Base-by-base conservation (phyloP, 2,113 vertebrate species). In the Xiphophorus maculatus region DNA sequence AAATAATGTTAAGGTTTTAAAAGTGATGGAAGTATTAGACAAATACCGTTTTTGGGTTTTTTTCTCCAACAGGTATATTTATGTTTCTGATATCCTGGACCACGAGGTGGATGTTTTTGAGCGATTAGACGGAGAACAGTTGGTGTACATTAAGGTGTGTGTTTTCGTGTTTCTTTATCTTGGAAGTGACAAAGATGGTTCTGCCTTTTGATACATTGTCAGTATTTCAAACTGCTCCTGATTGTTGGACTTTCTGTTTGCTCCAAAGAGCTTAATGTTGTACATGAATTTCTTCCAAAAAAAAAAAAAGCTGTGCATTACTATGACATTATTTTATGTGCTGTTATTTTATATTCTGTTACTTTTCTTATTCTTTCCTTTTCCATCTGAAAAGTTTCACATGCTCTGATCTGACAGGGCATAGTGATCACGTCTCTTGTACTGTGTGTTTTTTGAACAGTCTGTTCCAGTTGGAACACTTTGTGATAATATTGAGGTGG, bases 401-500 rank as follows among this genome's bases (percentile, higher is more conserved):
- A 15, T 29, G n/a, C 12, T 28, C 5, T 44, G 44, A 54, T 60
- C 1, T n/a, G 5, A 9, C n/a, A 66, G 1, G 25, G 15, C 6
- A 8, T 6, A 25, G 6, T 62, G 8, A 61, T 60, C 60, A 66
- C 14, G 11, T 37, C 35, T 72, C 1, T n/a, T 63, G 32, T 28
- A 25, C 22, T n/a, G 33, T 74, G 29, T 33, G 25, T 63, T 75
- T 28, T 73, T 74, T 11, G 15, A 42, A 60, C 74, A 98, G 97
- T 92, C 82, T 0, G 88, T 98, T 44, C 90, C 93, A 2, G 83
- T 97, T 69, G 94, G 90, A 51, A 95, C 95, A 0, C 74, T 96
- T 5, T 84, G 92, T 0, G 97, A 98, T 87, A 97, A 98, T 76
- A 84, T 98, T 29, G 95, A 89, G 33, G 79, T 98, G 68, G 96